Evolutionary conservation across 2,888 invertebrate species (phyloP).

Genomic region (Stramonita haemastoma): DNA sequence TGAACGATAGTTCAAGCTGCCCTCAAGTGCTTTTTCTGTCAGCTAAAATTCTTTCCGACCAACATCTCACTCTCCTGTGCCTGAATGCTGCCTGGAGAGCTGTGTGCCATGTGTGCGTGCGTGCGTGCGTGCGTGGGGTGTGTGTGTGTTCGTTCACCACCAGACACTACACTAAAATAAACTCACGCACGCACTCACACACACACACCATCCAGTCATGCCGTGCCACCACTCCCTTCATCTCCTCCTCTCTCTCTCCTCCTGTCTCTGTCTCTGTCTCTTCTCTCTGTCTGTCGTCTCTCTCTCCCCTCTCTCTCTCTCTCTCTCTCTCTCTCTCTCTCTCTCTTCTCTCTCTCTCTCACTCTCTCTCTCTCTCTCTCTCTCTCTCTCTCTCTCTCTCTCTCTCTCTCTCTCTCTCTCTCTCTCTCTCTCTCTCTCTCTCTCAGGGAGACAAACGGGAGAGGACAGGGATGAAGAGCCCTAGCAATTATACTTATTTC

Average conservation of each 20-base stretch:
- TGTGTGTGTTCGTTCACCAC: background rate
- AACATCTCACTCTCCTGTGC: background rate
- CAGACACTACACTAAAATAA: no score
- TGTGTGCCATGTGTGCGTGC: background rate
- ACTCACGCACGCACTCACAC: no score
- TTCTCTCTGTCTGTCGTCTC: background rate
- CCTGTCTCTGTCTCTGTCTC: no score
- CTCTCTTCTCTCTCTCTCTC: background rate
- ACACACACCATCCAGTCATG: no score
- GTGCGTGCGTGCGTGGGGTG: background rate
- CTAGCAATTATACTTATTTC: no score
- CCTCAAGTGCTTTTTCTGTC: background rate
- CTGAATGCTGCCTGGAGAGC: background rate
- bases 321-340: background rate
- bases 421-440: background rate
- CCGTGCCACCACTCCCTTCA: background rate
- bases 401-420: background rate
- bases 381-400: background rate
- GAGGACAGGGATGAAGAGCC: background rate
- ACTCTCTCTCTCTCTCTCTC: no score
- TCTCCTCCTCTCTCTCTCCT: background rate
- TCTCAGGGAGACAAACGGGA: background rate
- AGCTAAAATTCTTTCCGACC: background rate
- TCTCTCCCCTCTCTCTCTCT: background rate
- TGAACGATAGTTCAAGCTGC: background rate